A percentile compares a stretch with the other conserved stretches of the same genome.
Evolutionary conservation across 2,888 invertebrate species (phyloP).

Genomic region (Tigriopus californicus): DNA sequence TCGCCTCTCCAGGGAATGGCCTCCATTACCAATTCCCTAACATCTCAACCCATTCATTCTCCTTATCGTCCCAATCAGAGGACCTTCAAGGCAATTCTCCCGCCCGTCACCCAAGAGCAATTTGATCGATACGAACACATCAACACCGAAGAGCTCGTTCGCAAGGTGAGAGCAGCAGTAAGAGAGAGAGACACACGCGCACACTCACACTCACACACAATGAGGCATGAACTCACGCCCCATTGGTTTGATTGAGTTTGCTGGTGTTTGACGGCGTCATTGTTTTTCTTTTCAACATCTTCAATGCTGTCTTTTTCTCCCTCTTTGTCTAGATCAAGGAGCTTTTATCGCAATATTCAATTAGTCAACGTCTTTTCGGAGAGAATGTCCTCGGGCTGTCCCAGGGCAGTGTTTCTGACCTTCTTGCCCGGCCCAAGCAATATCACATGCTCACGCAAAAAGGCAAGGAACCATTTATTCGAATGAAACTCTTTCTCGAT

Average conservation of each 20-base stretch:
- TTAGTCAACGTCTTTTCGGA: slow-evolving; percentile 93
- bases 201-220: no score
- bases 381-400: slow-evolving; percentile 91
- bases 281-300: slow-evolving; percentile 18
- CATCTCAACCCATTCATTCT: slow-evolving; percentile 34
- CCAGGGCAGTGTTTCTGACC: slow-evolving; percentile 91
- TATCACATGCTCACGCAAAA: slow-evolving; percentile 95
- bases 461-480: slow-evolving; percentile 84
- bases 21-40: slow-evolving; percentile 87
- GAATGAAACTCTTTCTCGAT: slow-evolving; percentile 94
- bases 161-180: slow-evolving; percentile 40
- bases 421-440: slow-evolving; percentile 88
- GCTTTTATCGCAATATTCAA: slow-evolving; percentile 81
- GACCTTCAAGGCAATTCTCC: slow-evolving; percentile 62
- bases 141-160: slow-evolving; percentile 95
- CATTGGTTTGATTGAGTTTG: not conserved
- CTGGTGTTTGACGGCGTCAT: not conserved
- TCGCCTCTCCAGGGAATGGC: slow-evolving; percentile 84
- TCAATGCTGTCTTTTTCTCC: no score
- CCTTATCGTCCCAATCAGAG: slow-evolving; percentile 8
- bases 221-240: not conserved
- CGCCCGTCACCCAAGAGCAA: slow-evolving; percentile 95
- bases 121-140: slow-evolving; percentile 94
- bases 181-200: no score
- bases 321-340: slow-evolving; percentile 81